Conservation (phyloP, 1,140 invertebrate species). For the Anoplophora glabripennis region DNA sequence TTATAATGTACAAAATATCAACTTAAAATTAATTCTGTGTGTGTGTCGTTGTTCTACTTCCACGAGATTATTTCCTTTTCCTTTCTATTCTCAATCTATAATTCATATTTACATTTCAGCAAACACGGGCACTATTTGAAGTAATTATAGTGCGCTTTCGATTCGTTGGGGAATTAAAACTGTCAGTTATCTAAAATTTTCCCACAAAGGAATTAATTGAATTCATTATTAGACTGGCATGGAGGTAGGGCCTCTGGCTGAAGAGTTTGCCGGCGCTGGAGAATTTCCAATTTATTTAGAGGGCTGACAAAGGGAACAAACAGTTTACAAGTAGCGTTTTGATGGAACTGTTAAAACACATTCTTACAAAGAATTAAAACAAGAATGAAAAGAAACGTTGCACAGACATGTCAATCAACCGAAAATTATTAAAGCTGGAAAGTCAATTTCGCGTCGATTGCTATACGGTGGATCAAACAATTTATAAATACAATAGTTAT, state of each 20-base stretch:
- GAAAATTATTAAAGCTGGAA: slow-evolving; percentile 10
- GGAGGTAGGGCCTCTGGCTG: slow-evolving; percentile 4
- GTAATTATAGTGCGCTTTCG: too few relatives aligned
- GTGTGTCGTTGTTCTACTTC: too few relatives aligned
- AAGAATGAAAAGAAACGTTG: slow-evolving; percentile 29
- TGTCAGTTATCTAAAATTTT: too few relatives aligned
- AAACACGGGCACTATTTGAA: too few relatives aligned
- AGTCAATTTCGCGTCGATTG: slow-evolving; percentile 18
- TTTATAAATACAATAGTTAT: not conserved
- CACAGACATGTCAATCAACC: slow-evolving; percentile 26
- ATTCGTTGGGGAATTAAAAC: too few relatives aligned
- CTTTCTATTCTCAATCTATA: too few relatives aligned
- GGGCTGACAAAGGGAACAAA: slow-evolving; percentile 19
- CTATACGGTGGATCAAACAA: not conserved
- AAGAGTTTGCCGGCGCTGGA: slow-evolving; percentile 9
- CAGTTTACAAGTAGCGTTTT: slow-evolving; percentile 17
- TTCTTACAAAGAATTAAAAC: slow-evolving; percentile 29
- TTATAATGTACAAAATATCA: too few relatives aligned
- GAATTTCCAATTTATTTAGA: slow-evolving; percentile 32
- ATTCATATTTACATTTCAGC: too few relatives aligned
- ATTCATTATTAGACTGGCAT: slow-evolving; percentile 16
- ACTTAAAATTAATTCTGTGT: too few relatives aligned
- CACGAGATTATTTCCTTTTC: too few relatives aligned
- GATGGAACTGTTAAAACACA: slow-evolving; percentile 29
- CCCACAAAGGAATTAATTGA: slow-evolving; percentile 16